Percentiles rank a stretch among this genome's conserved stretches.
These are phyloP conservation scores for Chionomys nivalis DNA, from an alignment of 2,113 vertebrate species.

Conservation along the genomic window DNA sequence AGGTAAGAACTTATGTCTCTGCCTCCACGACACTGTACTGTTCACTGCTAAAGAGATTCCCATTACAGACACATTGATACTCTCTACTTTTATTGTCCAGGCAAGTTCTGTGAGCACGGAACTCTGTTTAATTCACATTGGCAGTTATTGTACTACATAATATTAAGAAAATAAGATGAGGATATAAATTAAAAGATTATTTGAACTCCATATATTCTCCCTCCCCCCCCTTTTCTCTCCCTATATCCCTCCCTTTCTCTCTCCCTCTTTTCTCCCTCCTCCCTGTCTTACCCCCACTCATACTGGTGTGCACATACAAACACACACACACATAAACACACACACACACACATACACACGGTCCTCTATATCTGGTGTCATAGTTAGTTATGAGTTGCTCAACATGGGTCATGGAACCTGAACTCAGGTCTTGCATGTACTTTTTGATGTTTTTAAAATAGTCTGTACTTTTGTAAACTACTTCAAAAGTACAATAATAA, in stretches of 20 bases:
- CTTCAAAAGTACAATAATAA: neutral
- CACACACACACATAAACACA: neutral
- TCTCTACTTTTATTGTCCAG: neutral
- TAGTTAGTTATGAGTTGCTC: neutral
- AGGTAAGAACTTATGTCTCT: conserved; percentile 43
- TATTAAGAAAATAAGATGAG: neutral
- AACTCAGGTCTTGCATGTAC: neutral
- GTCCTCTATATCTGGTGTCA: too few species aligned
- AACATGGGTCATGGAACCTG: too few species aligned
- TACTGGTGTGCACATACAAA: too few species aligned
- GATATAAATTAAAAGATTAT: neutral
- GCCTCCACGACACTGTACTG: neutral
- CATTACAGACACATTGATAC: neutral
- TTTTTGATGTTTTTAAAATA: neutral
- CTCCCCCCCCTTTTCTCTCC: neutral
- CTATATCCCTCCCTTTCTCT: neutral
- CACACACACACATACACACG: neutral
- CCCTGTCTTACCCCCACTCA: too few species aligned
- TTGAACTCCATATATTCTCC: neutral
- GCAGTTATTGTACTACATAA: neutral
- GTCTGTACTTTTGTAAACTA: neutral
- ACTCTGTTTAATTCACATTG: neutral
- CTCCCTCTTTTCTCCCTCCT: neutral
- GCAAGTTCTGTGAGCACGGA: neutral
- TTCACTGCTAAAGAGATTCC: conserved; percentile 18